Conservation (phyloP, 2,113 vertebrate genomes). For the Nesogale talazaci region DNA sequence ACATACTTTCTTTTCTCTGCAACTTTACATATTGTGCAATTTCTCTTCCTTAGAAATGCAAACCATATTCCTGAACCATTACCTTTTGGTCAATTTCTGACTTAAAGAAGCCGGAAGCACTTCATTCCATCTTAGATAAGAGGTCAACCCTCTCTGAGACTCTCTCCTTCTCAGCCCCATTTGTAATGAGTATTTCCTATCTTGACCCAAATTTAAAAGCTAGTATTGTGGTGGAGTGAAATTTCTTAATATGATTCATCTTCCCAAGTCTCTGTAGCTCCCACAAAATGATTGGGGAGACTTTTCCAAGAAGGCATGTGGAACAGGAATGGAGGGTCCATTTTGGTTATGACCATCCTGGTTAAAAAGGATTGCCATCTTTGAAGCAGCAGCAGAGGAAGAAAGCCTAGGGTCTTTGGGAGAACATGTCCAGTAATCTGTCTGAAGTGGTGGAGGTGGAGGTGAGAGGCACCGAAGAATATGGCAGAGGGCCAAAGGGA, state of each 20-base stretch:
- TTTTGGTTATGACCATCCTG: too few species aligned
- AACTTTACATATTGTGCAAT: not conserved
- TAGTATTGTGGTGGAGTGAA: not conserved
- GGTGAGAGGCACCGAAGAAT: too few species aligned
- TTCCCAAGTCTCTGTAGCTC: too few species aligned
- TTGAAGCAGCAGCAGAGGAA: too few species aligned
- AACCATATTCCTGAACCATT: not conserved
- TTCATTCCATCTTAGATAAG: not conserved
- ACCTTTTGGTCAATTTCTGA: not conserved
- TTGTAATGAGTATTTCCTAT: not conserved
- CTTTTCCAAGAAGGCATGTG: too few species aligned
- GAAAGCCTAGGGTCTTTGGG: too few species aligned
- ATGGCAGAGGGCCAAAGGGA: too few species aligned
- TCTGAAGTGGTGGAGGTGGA: too few species aligned
- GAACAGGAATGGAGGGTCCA: too few species aligned
- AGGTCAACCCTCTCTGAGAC: not conserved
- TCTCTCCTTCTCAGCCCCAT: not conserved
- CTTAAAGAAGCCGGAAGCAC: not conserved
- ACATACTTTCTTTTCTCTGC: not conserved
- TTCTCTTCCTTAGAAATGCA: not conserved
- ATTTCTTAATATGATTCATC: not conserved
- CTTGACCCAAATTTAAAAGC: not conserved
- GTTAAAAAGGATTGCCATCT: too few species aligned
- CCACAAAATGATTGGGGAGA: too few species aligned
- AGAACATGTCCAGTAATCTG: too few species aligned